Evolutionary conservation across 1,140 invertebrate genomes (phyloP), one percentile per base, ranked within the genome.

Genomic region (Asobara japonica): DNA sequence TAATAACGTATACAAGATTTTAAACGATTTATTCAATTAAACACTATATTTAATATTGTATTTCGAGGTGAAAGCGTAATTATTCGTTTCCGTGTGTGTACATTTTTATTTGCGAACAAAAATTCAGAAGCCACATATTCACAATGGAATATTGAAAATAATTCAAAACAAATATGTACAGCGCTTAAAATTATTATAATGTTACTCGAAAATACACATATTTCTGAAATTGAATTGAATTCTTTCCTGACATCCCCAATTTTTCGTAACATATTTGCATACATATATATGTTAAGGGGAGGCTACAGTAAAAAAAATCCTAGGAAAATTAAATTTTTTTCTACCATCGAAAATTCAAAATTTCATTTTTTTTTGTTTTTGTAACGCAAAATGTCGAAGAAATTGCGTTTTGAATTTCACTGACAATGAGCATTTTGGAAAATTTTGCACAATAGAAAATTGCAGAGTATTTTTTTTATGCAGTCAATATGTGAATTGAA

Each of bases 161-260:
- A 36, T 36, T 5, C 5, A 36, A 36, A 36, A 36, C 5, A 56
- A 56, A 56, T 56, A 56, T 56, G 51, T 56, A 56, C 51, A 56
- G 51, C 25, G 51, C 51, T 56, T 56, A 25, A 13, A 18, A 56
- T 56, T 25, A 56, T 56, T 56, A 56, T 27, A 56, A 56, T 56
- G 51, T 56, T 56, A 56, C 51, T 56, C 20, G 22, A 56, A 25
- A 56, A 56, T 56, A 56, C 51, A 27, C 22, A 56, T 56, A 56
- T 56, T 56, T 27, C 51, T 56, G 51, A 56, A 45, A 45, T 45
- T 27, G 51, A 56, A 25, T 27, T 0, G 51, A 56, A 25, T 56
- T 56, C 18, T 27, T 56, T 25, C 18, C 51, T 56, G 18, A 56
- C n/a, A 18, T 51, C 16, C 45, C 5, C 8, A 18, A 20, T 51